Evolutionary conservation across 2,888 invertebrate species (phyloP).

Genomic region (Acanthococcus lagerstroemiae): DNA sequence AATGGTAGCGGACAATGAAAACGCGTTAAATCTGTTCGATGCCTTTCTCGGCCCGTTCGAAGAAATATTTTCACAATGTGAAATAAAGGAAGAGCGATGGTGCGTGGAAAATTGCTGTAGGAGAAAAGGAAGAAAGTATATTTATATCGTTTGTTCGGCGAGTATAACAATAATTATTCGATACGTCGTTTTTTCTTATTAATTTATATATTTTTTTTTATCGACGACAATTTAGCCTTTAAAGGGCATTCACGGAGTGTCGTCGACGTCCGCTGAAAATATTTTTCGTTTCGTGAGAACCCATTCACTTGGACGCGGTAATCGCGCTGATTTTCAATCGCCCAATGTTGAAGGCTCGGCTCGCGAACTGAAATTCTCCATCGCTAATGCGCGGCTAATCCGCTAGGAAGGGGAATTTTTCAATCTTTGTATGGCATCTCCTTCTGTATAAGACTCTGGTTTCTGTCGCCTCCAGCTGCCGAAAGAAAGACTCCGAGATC

Average conservation of each 20-base stretch:
- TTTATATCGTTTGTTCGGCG: neutral
- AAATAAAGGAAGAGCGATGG: constrained; percentile 12
- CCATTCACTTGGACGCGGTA: no score
- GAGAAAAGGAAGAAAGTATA: neutral
- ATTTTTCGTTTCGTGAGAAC: no score
- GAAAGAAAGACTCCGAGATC: no score
- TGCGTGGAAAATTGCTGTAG: constrained; percentile 22
- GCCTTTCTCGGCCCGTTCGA: neutral
- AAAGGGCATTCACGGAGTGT: constrained; percentile 8
- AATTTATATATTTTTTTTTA: neutral
- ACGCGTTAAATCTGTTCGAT: neutral
- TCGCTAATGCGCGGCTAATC: no score
- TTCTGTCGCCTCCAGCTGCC: no score
- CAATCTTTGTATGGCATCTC: no score
- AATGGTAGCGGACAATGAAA: neutral
- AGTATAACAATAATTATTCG: neutral
- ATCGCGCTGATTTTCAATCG: no score
- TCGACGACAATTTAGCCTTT: neutral
- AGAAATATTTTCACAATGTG: constrained; percentile 1
- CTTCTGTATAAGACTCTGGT: no score
- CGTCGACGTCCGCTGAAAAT: no score
- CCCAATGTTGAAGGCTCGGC: no score
- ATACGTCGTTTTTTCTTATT: neutral
- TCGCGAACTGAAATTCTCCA: no score
- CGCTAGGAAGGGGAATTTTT: no score